A percentile compares a stretch with the other conserved stretches of the same genome.
Evolutionary conservation across 2,113 vertebrate species (phyloP).

Genomic region (Indicator maculatus): DNA sequence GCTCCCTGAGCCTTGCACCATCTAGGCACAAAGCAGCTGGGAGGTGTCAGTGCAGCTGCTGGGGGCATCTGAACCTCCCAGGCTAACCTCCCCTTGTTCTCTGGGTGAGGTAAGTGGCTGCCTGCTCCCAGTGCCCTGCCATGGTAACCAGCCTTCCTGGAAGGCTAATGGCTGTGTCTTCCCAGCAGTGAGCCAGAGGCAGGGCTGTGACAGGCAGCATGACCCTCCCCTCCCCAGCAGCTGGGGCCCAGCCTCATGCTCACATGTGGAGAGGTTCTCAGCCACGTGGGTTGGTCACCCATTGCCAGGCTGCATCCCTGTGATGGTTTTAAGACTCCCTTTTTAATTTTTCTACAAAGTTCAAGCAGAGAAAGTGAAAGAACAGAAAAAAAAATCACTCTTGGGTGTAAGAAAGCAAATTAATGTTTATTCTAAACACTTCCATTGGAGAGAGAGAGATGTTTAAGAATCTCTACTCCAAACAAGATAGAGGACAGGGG

Average conservation of each 20-base stretch:
- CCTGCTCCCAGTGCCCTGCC: neutral
- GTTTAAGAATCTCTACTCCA: no score
- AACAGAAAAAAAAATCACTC: no score
- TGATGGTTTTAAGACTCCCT: no score
- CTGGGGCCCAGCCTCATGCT: fast-evolving
- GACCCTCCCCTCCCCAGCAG: neutral
- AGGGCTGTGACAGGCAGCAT: neutral
- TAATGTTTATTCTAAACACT: no score
- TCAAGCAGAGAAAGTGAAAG: no score
- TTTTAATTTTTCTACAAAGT: no score
- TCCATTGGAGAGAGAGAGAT: no score
- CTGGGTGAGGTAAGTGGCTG: neutral
- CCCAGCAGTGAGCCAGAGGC: neutral
- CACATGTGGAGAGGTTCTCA: fast-evolving
- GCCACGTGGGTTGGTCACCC: fast-evolving
- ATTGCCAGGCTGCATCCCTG: neutral
- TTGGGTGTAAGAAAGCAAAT: no score
- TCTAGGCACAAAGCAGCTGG: fast-evolving
- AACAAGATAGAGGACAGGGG: no score
- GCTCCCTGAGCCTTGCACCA: neutral
- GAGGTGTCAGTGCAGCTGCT: neutral
- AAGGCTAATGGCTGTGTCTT: neutral
- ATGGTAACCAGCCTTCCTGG: neutral
- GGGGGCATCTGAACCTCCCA: neutral
- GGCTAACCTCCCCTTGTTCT: neutral